phyloP scores from a whole-genome alignment of 1,140 invertebrate species.

The Dinoponera quadriceps region DNA sequence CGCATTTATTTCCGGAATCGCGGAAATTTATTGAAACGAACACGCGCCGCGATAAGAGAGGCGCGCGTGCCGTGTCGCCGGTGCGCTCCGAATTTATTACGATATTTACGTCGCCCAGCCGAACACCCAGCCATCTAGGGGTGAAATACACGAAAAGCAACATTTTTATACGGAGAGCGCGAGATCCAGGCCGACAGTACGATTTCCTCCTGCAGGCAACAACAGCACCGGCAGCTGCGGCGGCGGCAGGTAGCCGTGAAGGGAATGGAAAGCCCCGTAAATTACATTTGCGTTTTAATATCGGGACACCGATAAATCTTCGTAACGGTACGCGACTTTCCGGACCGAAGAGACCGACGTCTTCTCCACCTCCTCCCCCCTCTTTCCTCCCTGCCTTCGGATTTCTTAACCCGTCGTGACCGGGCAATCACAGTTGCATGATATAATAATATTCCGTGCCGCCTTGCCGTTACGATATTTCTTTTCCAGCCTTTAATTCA shows the following conservation, averaged over 20 bases:
- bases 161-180: constrained; percentile 46
- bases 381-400: neutral
- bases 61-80: neutral
- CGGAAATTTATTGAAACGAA: neutral
- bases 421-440: too few species aligned
- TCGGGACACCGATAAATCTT: constrained; percentile 67
- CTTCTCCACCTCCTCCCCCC: too few species aligned
- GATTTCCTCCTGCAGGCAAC: neutral
- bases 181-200: constrained; percentile 5
- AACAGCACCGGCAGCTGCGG: constrained; percentile 26
- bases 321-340: constrained; percentile 15
- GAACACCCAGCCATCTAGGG: neutral
- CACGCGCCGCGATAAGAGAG: constrained; percentile 3
- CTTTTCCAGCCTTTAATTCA: neutral
- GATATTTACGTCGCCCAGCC: constrained; percentile 2
- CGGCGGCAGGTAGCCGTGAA: neutral
- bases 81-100: constrained; percentile 8
- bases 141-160: constrained; percentile 28
- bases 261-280: constrained; percentile 62
- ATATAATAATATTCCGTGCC: too few species aligned
- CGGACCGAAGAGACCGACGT: neutral
- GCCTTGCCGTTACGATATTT: constrained; percentile 11
- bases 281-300: constrained; percentile 78
- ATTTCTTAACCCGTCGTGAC: constrained; percentile 27
- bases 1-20: neutral